Evolutionary conservation across 2,113 vertebrate species (phyloP).

Genomic region (Nothobranchius kuhntae): DNA sequence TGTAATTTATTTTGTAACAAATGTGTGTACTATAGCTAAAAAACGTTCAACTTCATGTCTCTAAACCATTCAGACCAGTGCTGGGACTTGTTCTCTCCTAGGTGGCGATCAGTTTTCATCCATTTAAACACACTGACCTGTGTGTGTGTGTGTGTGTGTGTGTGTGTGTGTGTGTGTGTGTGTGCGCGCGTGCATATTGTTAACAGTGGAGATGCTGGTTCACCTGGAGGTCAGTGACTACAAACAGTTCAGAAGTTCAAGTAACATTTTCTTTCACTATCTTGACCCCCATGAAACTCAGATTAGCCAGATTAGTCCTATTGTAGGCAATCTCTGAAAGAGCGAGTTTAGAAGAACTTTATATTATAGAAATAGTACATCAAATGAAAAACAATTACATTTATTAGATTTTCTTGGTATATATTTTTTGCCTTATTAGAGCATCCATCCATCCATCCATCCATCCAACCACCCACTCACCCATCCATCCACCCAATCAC

Average conservation of each 20-base stretch:
- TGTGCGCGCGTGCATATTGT: no score
- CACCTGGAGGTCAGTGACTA: background rate
- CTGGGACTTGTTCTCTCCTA: no score
- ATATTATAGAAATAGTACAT: background rate
- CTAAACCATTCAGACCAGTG: no score
- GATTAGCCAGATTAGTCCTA: no score
- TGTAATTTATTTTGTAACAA: no score
- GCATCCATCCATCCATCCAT: no score
- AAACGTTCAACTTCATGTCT: no score
- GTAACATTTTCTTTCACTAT: background rate
- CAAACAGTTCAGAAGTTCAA: background rate
- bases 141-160: background rate
- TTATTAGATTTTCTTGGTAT: background rate
- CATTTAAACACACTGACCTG: background rate
- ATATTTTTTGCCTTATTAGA: background rate
- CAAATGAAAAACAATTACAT: background rate
- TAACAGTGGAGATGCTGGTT: slow-evolving; percentile 3
- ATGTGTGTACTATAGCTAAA: no score
- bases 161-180: background rate
- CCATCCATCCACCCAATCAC: no score
- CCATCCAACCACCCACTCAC: no score
- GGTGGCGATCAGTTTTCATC: background rate
- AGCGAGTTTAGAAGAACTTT: background rate
- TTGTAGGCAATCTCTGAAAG: background rate
- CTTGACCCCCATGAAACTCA: background rate